phyloP scores from a whole-genome alignment of 2,113 vertebrate species.

The Brachionichthys hirsutus region DNA sequence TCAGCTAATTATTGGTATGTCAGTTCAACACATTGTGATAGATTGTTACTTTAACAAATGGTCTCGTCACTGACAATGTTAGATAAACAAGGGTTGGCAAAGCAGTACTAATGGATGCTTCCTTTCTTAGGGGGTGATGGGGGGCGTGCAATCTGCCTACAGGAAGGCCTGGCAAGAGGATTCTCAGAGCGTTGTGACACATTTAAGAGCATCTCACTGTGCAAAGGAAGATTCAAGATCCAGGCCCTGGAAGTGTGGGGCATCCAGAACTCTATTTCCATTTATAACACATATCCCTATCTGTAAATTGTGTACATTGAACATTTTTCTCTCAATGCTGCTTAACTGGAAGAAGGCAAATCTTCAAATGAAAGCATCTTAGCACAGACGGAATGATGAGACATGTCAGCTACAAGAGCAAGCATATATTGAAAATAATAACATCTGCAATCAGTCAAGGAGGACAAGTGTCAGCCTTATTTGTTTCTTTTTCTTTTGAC shows the following conservation, averaged over 20 bases:
- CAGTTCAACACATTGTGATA: not conserved
- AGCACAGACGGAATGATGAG: too few species aligned
- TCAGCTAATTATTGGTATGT: conserved; percentile 80
- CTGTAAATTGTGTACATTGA: conserved; percentile 2
- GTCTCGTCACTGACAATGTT: not conserved
- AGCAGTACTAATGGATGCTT: conserved; percentile 10
- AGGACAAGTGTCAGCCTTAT: too few species aligned
- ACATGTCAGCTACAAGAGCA: too few species aligned
- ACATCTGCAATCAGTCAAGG: too few species aligned
- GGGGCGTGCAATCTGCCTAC: conserved; percentile 79
- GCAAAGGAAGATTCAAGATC: conserved; percentile 82
- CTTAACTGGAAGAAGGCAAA: too few species aligned
- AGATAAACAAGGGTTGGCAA: not conserved
- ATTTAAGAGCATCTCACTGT: conserved; percentile 84
- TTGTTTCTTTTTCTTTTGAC: too few species aligned
- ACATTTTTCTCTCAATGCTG: too few species aligned
- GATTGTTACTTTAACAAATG: not conserved
- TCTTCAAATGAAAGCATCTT: too few species aligned
- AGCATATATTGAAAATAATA: too few species aligned
- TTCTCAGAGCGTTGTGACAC: conserved; percentile 80
- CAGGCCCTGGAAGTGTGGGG: conserved; percentile 85
- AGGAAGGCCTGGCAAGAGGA: conserved; percentile 73
- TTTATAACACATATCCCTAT: conserved; percentile 30
- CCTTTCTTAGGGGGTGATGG: conserved; percentile 80
- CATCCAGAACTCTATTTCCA: conserved; percentile 72